Percentiles rank a stretch among this genome's conserved stretches.
phyloP scores from a whole-genome alignment of 2,113 vertebrate genomes.

The Callithrix jacchus region DNA sequence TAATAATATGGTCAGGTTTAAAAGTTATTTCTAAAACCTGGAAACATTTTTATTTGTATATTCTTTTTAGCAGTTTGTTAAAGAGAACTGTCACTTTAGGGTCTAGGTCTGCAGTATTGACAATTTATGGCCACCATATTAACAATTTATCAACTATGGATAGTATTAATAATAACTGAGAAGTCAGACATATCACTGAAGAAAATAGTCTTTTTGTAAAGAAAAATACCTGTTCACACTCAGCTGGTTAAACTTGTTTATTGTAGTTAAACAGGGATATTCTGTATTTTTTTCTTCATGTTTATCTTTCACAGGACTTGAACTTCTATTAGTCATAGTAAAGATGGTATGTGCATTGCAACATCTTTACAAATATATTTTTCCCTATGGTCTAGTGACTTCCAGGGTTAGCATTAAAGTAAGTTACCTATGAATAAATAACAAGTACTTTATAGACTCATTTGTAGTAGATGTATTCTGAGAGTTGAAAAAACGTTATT shows the following conservation, averaged over 20 bases:
- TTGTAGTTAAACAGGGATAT: background rate
- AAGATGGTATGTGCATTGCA: slow-evolving; percentile 31
- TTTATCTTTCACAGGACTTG: background rate
- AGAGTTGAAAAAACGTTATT: slow-evolving; percentile 24
- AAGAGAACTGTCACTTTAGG: background rate
- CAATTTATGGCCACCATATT: background rate
- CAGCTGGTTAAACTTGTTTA: background rate
- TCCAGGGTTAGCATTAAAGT: background rate
- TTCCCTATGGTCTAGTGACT: slow-evolving; percentile 21
- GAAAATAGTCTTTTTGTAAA: background rate
- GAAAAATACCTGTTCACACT: background rate
- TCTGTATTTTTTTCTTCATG: slow-evolving; percentile 46
- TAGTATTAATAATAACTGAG: slow-evolving; percentile 4
- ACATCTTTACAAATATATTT: slow-evolving; percentile 39
- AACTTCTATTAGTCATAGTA: slow-evolving; percentile 37
- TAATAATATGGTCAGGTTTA: slow-evolving; percentile 4
- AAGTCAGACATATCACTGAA: background rate
- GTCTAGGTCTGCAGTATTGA: background rate
- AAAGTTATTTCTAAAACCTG: slow-evolving; percentile 22
- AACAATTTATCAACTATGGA: background rate
- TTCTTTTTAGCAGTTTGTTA: slow-evolving; percentile 38
- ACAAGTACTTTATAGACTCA: slow-evolving; percentile 36
- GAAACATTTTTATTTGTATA: background rate
- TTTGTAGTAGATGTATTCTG: slow-evolving; percentile 43
- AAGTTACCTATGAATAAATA: background rate